Evolutionary conservation across 2,888 invertebrate genomes (phyloP), one percentile per base, ranked within the genome.

Genomic region (Trichopria drosophilae): DNA sequence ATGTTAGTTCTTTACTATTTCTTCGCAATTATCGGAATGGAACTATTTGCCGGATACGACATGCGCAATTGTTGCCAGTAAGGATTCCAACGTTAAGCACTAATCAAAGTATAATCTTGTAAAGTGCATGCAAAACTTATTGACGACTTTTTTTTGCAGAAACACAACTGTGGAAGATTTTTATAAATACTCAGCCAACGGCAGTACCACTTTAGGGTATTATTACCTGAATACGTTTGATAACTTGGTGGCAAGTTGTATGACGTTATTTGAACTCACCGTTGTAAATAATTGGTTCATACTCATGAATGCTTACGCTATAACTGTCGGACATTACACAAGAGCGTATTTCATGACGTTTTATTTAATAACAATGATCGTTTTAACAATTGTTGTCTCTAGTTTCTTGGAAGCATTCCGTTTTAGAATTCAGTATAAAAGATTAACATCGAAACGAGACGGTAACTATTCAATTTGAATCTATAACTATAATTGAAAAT

Each of bases 281-380:
- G 91, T 93, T 9, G 91, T 93, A 49, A 93, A 93, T 75, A 93
- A 93, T 76, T 93, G 93, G 93, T 92, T 93, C 67, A 88, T 92
- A 49, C 82, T 91, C 18, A 93, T 93, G 93, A 90, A 92, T 71
- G 92, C 87, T 1, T 89, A 86, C 69, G 87, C 87, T 1, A 79
- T 82, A 1, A 86, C 85, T 13, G 82, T 84, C 1, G 81, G 84
- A 40, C 81, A 85, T 66, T 87, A 86, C 76, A 87, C 87, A 45
- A 79, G 92, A 60, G 76, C 88, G n/a, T 93, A 88, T 72, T 93
- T 93, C 71, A 93, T 93, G 88, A 79, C 83, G 28, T 93, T 93
- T 78, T 93, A 92, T 75, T 78, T 93, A 40, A 86, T 89, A 64
- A 93, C 90, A 44, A 91, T 93, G 92, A 90, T 88, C 53, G 90